Conservation (phyloP, 2,113 vertebrate genomes). For the Dryoscopus gambensis region DNA sequence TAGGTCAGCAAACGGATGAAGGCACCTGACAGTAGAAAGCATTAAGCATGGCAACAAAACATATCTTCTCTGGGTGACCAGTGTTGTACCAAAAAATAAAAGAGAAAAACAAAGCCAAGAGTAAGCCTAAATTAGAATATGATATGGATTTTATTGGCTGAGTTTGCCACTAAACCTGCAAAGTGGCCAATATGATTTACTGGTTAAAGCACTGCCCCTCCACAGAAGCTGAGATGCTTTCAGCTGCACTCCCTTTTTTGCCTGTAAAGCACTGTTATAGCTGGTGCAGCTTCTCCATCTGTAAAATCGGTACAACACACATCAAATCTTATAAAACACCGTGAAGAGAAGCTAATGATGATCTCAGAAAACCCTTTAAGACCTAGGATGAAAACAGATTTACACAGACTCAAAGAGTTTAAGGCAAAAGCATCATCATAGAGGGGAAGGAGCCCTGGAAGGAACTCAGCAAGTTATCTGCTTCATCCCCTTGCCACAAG, state of each 20-base stretch:
- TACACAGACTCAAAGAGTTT: slow-evolving; percentile 22
- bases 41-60: not conserved
- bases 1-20: not conserved
- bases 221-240: not conserved
- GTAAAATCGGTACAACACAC: not conserved
- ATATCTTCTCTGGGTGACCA: not conserved
- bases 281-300: not conserved
- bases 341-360: slow-evolving; percentile 1
- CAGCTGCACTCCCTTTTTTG: not conserved
- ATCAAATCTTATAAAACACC: slow-evolving; percentile 3
- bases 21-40: not conserved
- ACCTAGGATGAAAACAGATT: slow-evolving; percentile 33
- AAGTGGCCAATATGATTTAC: not conserved
- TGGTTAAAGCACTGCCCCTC: not conserved
- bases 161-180: not conserved
- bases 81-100: not conserved
- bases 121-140: not conserved
- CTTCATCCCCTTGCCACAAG: not conserved
- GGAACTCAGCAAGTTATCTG: slow-evolving; percentile 2
- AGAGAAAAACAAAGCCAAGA: not conserved
- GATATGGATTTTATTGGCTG: not conserved
- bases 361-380: slow-evolving; percentile 40
- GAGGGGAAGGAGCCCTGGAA: not conserved
- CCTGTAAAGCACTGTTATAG: not conserved
- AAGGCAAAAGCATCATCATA: slow-evolving; percentile 28